Base-by-base conservation (phyloP, 2,113 vertebrate species). In the Nycticorax nycticorax region DNA sequence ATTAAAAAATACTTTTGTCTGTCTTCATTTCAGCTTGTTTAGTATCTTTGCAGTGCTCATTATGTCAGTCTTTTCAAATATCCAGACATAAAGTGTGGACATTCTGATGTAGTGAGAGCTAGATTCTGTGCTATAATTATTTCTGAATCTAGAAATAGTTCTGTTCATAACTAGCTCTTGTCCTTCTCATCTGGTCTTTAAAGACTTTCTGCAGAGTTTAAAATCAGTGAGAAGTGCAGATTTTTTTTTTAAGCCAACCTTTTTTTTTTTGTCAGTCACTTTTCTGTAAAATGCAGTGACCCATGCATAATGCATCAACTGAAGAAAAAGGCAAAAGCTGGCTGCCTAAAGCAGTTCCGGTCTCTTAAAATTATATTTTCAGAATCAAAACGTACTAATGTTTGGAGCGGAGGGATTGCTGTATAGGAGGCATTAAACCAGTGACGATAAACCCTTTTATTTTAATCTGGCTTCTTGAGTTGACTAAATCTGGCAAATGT, bases 11-110 rank as follows among this genome's bases (percentile, higher is more conserved):
- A 27, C 50, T 84, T 75, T 67, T 63, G 82, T 89, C 56, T 97
- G 96, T 97, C 79, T 92, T 97, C 64, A 89, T 96, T 97, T 94
- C 85, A 69, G 18, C 16, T 89, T 83, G 27, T 72, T 22, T 78
- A 1, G 13, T 88, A 82, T 41, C 17, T 60, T 83, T 39, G 13
- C 43, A 56, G 26, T 83, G 69, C n/a, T 87, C 12, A 1, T 59
- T 67, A 52, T 39, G 39, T 45, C 64, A 47, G 39, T 48, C 41
- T 73, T 14, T 12, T 66, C 37, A 69, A 2, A 56, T 91, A 57
- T 73, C 85, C 24, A 57, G 53, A 37, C 13, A 10, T 53, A 8
- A 7, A 48, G 26, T 0, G 0, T 57, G 27, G 68, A 26, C 17
- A 23, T 93, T 83, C 8, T 59, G 13, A 22, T 2, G 7, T 50